Base-by-base conservation (phyloP, 2,113 vertebrate species). In the Hirundichthys speculiger region DNA sequence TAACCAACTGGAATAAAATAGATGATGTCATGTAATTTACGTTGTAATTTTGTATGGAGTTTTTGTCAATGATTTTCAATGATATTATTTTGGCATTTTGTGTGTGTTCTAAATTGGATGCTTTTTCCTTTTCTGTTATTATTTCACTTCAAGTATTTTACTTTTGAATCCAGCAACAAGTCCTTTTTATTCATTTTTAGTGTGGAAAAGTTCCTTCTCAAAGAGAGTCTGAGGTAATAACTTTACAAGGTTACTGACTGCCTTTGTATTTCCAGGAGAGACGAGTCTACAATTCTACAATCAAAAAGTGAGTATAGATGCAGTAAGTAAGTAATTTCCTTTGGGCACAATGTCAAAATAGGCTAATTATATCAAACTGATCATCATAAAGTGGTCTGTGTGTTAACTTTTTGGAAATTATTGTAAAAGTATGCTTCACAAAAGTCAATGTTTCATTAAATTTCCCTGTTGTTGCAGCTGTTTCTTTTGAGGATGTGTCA, bases 251-350 rank as follows among this genome's bases (percentile, higher is more conserved):
- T 64, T 72, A 55, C 50, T 65, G 69, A 67, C 51, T 47, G 66
- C 72, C 82, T 87, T 77, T 91, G 80, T 95, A 84, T 77, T 86
- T 82, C 21, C 72, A 98, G 97, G 79, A 71, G 76, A 74, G 91
- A 90, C 49, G 69, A 82, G 86, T 79, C 74, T 66, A 88, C 88
- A 76, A 34, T 16, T 47, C 77, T 91, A 54, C 94, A 90, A 74
- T 95, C 94, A 39, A 94, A 95, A 94, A 95, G 97, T 96, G 91
- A 94, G 94, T 81, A 47, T 18, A 62, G n/a, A 68, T n/a, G 22
- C 13, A n/a, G n/a, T n/a, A 15, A 14, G 20, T 48, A 76, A 73
- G 56, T 71, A 6, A 54, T 69, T 77, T 58, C 2, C 60, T 66
- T 55, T 68, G 2, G 5, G 14, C 42, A 40, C 51, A 0, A 2